Base-by-base conservation (phyloP, 92 coral and sea anemone genomes). In the Desmophyllum pertusum region DNA sequence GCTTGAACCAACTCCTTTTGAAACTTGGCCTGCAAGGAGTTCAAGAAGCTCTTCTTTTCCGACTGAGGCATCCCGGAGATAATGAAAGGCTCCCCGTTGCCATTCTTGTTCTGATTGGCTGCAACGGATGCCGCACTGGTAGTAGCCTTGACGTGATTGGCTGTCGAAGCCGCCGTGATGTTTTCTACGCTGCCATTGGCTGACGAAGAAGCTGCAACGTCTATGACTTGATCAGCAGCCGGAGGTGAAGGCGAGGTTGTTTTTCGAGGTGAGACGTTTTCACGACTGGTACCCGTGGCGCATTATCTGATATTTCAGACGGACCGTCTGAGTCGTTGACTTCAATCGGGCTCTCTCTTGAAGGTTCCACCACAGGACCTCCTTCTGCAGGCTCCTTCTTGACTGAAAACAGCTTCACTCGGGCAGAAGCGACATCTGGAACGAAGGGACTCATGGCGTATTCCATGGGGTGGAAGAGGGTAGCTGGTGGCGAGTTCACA, bases 1-100 rank as follows among this genome's bases (percentile, higher is more conserved):
- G 79, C 38, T 52, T 71, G 79, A 23, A 18, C 15, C 79, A 82
- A 53, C 69, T 82, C 55, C 48, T 72, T 19, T 72, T 82, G 78
- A 31, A 82, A 53, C 57, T 55, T 71, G 33, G 70, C 71, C 33
- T 73, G 72, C 53, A 82, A 80, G 23, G 76, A 48, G 27, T 67
- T 80, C 51, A 80, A 11, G 8, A 80, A 41, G 45, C 33, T 38
- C 25, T 59, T 59, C 50, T 63, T 78, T 13, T 63, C 83, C 29
- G 57, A 27, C 52, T 45, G 77, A 72, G 79, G 79, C 43, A 51
- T 80, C 11, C 64, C 38, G 17, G 65, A 33, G 5, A 51, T 19
- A 51, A 52, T 51, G 10, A 67, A 33, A 13, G 84, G 6, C 13
- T 65, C 76, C 29, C 36, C 50, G 53, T 27, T 9, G 39, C 19